phyloP scores from a whole-genome alignment of 2,888 invertebrate genomes.

The Parnassius smintheus region DNA sequence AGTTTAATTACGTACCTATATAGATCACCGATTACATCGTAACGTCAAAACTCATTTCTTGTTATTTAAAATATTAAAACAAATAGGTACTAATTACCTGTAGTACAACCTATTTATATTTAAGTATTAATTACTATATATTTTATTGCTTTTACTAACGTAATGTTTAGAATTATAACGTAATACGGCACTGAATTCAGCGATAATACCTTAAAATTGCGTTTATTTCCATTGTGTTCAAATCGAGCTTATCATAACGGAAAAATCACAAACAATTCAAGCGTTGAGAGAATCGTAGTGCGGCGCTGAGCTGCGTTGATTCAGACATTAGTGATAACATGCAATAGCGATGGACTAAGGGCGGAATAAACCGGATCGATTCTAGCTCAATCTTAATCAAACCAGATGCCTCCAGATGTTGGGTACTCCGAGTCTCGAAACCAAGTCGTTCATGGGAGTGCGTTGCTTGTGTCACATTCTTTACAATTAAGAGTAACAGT shows the following conservation, averaged over 20 bases:
- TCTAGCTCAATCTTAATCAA: constrained; percentile 51
- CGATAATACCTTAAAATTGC: constrained; percentile 16
- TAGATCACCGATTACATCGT: too few relatives aligned
- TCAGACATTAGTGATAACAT: constrained; percentile 42
- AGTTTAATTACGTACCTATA: too few relatives aligned
- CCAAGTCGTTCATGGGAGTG: constrained; percentile 42
- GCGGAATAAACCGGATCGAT: constrained; percentile 60
- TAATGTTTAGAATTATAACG: background rate
- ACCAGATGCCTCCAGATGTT: constrained; percentile 42
- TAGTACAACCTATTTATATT: too few relatives aligned
- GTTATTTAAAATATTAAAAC: too few relatives aligned
- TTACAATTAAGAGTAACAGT: constrained; percentile 55
- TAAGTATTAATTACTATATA: too few relatives aligned
- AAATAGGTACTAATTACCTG: too few relatives aligned
- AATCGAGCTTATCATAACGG: constrained; percentile 13
- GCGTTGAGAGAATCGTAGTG: constrained; percentile 5
- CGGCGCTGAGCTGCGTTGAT: constrained; percentile 9
- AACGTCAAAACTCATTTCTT: too few relatives aligned
- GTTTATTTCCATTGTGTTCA: constrained; percentile 9
- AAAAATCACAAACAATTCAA: constrained; percentile 8
- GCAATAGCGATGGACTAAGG: constrained; percentile 33
- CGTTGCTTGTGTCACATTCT: constrained; percentile 55
- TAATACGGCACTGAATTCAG: background rate
- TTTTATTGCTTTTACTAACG: too few relatives aligned
- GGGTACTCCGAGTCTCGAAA: constrained; percentile 36